A percentile compares a stretch with the other conserved stretches of the same genome.
These are phyloP conservation scores for Equus quagga DNA, from an alignment of 2,113 vertebrate species.

Conservation along the genomic window DNA sequence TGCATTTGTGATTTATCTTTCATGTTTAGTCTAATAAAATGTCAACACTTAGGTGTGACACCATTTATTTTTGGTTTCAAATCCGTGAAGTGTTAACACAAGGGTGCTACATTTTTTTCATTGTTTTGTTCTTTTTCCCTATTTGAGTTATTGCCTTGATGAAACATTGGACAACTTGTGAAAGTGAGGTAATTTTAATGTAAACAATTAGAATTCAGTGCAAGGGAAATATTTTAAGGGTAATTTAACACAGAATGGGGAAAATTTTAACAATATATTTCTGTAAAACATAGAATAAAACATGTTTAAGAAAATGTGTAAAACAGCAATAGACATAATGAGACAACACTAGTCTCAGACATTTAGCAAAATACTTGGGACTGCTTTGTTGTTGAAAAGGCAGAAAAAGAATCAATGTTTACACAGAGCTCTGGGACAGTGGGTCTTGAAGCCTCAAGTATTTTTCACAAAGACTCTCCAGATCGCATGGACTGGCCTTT, in stretches of 20 bases:
- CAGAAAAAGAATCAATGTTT: slow-evolving; percentile 23
- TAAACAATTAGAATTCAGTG: slow-evolving; percentile 72
- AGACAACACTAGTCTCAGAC: slow-evolving; percentile 23
- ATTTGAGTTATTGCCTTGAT: slow-evolving; percentile 64
- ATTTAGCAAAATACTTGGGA: slow-evolving; percentile 40
- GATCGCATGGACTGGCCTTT: background rate
- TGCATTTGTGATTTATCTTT: slow-evolving; percentile 65
- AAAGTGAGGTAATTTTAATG: slow-evolving; percentile 71
- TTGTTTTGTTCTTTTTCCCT: slow-evolving; percentile 65
- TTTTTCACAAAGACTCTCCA: slow-evolving; percentile 6
- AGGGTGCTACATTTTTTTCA: slow-evolving; percentile 42
- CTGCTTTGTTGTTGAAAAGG: background rate
- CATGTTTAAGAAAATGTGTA: slow-evolving; percentile 54
- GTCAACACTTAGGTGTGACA: slow-evolving; percentile 33
- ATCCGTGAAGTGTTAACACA: slow-evolving; percentile 52
- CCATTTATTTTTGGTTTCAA: slow-evolving; percentile 71
- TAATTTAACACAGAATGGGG: slow-evolving; percentile 28
- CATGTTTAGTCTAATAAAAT: slow-evolving; percentile 56
- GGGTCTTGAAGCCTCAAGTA: background rate
- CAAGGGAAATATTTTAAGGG: slow-evolving; percentile 64
- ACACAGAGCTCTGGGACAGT: background rate
- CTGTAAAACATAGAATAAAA: background rate
- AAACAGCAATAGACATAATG: slow-evolving; percentile 35
- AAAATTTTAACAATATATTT: slow-evolving; percentile 43
- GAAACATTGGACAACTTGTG: slow-evolving; percentile 69